A percentile compares a stretch with the other conserved stretches of the same genome.
Conservation (phyloP, 2,113 vertebrate genomes). For the Callipepla squamata region DNA sequence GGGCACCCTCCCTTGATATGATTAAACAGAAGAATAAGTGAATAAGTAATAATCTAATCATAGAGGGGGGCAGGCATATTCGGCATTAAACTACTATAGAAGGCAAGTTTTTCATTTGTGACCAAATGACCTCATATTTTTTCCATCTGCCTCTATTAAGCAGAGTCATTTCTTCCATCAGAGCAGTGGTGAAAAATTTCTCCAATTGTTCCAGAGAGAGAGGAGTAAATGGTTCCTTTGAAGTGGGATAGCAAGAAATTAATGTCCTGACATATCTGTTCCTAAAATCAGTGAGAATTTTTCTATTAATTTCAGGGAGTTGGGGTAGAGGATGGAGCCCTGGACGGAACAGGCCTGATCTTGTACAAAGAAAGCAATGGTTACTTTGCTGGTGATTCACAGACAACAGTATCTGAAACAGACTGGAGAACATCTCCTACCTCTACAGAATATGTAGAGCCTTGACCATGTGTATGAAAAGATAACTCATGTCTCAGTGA, state of each 20-base stretch:
- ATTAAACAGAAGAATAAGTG: slow-evolving; percentile 67
- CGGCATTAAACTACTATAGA: slow-evolving; percentile 29
- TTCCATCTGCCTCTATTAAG: slow-evolving; percentile 66
- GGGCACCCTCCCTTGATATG: slow-evolving; percentile 47
- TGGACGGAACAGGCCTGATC: not conserved
- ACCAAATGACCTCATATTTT: slow-evolving; percentile 72
- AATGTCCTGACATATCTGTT: not conserved
- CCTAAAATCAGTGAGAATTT: not conserved
- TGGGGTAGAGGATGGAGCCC: not conserved
- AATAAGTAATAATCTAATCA: slow-evolving; percentile 73
- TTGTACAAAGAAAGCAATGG: not conserved
- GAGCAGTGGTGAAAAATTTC: slow-evolving; percentile 22
- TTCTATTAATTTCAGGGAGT: not conserved
- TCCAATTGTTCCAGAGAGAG: not conserved
- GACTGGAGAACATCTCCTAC: not conserved
- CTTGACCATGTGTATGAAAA: rapidly evolving
- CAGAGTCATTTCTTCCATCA: slow-evolving; percentile 31
- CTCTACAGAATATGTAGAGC: not conserved
- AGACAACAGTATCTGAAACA: not conserved
- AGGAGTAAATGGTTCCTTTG: not conserved
- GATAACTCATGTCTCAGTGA: not conserved
- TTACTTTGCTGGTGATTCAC: not conserved
- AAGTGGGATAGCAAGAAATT: not conserved
- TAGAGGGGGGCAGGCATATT: slow-evolving; percentile 35
- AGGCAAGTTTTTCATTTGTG: slow-evolving; percentile 66